Conservation (phyloP, 2,113 vertebrate genomes). For the Dromiciops gliroides region DNA sequence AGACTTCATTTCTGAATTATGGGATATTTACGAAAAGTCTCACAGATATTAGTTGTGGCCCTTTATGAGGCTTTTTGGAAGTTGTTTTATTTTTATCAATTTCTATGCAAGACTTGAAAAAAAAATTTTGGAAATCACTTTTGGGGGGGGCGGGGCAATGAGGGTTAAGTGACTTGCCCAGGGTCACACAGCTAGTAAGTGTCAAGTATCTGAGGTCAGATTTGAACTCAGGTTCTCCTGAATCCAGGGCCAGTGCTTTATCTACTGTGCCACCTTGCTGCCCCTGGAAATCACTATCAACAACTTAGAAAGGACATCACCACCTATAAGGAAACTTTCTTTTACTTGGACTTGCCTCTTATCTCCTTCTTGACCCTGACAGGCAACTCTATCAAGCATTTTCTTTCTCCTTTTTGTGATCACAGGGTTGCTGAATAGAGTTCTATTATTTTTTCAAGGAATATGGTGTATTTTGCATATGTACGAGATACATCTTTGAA, state of each 20-base stretch:
- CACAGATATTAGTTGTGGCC: background rate
- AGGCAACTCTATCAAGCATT: background rate
- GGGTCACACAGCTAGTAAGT: too few relatives aligned
- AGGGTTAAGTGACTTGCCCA: too few relatives aligned
- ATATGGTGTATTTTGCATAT: background rate
- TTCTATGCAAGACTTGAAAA: background rate
- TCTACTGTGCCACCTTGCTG: too few relatives aligned
- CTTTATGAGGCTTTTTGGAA: background rate
- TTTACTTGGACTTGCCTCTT: too few relatives aligned
- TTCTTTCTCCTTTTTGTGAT: background rate
- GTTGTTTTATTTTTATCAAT: background rate
- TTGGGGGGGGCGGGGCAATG: too few relatives aligned
- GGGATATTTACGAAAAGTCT: background rate
- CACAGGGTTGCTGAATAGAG: background rate
- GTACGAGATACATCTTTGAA: background rate
- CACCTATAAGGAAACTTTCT: too few relatives aligned
- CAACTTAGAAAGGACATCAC: background rate
- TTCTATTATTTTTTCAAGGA: background rate
- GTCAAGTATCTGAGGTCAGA: too few relatives aligned
- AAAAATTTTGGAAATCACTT: background rate
- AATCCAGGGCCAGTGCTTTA: too few relatives aligned
- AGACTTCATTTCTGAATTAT: background rate
- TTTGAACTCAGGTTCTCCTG: too few relatives aligned
- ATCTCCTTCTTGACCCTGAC: background rate
- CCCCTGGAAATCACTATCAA: background rate